phyloP scores from a whole-genome alignment of 2,797 vertebrate species.

The Coendou prehensilis region DNA sequence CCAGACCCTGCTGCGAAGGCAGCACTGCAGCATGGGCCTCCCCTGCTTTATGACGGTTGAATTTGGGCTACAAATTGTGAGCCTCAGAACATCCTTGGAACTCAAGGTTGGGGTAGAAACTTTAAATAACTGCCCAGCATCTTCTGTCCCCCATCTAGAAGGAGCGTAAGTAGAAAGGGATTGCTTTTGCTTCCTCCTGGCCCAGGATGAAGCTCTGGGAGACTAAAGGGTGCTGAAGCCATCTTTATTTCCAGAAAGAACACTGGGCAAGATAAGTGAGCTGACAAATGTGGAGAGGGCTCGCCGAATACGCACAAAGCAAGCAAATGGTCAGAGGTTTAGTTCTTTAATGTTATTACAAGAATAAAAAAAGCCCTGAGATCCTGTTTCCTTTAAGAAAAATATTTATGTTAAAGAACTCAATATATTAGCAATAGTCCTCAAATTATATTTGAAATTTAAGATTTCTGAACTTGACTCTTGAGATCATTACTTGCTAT shows the following conservation, averaged over 20 bases:
- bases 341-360: neutral
- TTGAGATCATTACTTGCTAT: neutral
- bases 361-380: neutral
- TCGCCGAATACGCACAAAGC: neutral
- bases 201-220: neutral
- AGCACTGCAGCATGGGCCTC: accelerated
- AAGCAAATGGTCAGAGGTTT: neutral
- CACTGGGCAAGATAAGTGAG: neutral
- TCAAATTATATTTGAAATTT: neutral
- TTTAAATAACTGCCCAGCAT: neutral
- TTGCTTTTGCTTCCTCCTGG: neutral
- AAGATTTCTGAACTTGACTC: neutral
- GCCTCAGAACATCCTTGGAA: neutral
- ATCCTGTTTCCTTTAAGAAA: neutral
- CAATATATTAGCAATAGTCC: neutral
- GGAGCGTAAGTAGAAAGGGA: neutral
- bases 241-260: neutral
- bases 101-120: neutral
- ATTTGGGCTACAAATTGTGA: neutral
- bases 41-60: neutral
- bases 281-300: neutral
- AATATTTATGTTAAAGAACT: neutral
- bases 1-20: neutral
- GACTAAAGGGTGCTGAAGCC: neutral
- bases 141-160: accelerated